phyloP scores from a whole-genome alignment of 2,113 vertebrate species.

The Zosterops pallidus region DNA sequence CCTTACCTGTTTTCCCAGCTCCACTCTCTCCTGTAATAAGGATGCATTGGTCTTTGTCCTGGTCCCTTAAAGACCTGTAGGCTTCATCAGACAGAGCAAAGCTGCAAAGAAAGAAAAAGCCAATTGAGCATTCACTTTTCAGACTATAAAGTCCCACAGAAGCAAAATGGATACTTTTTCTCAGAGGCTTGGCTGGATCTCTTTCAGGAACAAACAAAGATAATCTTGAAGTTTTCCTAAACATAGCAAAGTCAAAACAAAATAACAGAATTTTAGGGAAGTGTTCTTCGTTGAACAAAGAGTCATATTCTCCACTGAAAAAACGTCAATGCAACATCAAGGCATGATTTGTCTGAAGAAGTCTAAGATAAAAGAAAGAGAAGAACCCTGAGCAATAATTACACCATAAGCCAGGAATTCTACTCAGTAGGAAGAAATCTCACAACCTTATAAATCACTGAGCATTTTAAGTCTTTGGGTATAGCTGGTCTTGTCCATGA shows the following conservation, averaged over 20 bases:
- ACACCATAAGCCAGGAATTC: background rate
- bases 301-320: background rate
- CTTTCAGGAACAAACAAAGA: background rate
- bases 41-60: constrained; percentile 98
- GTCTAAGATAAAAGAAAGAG: background rate
- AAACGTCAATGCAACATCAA: background rate
- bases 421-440: background rate
- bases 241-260: background rate
- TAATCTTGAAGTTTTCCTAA: background rate
- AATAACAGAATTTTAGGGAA: background rate
- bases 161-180: background rate
- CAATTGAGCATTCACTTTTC: background rate
- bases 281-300: background rate
- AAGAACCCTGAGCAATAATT: background rate
- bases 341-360: background rate
- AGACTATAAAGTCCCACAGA: background rate
- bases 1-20: constrained; percentile 94
- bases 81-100: constrained; percentile 96
- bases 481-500: background rate
- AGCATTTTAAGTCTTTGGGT: background rate
- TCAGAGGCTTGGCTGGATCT: background rate
- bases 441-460: background rate
- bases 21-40: constrained; percentile 98
- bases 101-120: constrained; percentile 72
- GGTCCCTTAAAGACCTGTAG: constrained; percentile 95